Base-by-base conservation (phyloP, 1,140 invertebrate genomes). In the Eumaeus atala region DNA sequence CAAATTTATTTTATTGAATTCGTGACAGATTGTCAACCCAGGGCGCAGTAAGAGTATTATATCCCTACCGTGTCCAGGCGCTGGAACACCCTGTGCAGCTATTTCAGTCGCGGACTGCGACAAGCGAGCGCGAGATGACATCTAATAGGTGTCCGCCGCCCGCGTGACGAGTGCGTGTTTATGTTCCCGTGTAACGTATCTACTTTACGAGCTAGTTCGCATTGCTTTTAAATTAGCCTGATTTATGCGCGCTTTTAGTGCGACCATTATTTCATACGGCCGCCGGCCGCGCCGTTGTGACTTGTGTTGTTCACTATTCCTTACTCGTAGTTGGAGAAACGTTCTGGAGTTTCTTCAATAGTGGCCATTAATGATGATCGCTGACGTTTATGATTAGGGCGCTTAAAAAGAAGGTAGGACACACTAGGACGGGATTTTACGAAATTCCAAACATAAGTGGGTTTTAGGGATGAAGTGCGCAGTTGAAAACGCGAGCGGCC, bases 141-240 rank as follows among this genome's bases (percentile, higher is more conserved):
- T 44, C 16, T 44, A 44, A 44, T 44, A 44, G 35, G 35, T 16
- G 12, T 14, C 14, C 12, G 16, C 38, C 16, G 38, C 16, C 38
- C 38, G 9, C 16, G 17, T 44, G 40, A 44, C 17, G 21, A 28
- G 21, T n/a, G n/a, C 21, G 21, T 28, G 21, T 28, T 28, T 28
- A 28, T 28, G 21, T 6, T 2, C 2, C 38, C n/a, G 14, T 44
- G 16, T 44, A 44, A 44, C 14, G 17, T 44, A 44, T 44, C 40
- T 14, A 16, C 12, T 44, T 44, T 44, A 44, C 40, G 40, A 44
- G 16, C 40, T 16, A 44, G 10, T 44, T 17, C 40, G 40, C 14
- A 44, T 44, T 14, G 40, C 40, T 16, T 44, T 44, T 44, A 44
- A 44, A 44, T 44, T 44, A 16, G 40, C n/a, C 40, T 16, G 40